Percentiles rank a stretch among this genome's conserved stretches.
Conservation (phyloP, 2,113 vertebrate genomes). For the Equus quagga region DNA sequence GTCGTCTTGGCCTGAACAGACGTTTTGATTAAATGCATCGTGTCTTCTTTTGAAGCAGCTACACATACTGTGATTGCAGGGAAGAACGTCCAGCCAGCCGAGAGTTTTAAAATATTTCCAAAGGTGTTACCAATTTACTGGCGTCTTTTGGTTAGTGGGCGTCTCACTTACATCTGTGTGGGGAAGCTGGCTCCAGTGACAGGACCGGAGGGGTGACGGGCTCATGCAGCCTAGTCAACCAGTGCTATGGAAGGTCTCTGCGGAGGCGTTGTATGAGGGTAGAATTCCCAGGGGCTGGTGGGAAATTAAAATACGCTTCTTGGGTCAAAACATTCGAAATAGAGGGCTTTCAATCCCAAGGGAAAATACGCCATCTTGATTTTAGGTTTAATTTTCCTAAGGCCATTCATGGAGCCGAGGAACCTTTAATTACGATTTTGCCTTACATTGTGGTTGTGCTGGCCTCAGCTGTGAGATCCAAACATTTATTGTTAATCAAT, state of each 20-base stretch:
- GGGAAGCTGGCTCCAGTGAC: background rate
- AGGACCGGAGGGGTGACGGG: background rate
- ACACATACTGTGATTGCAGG: background rate
- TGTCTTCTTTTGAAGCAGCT: background rate
- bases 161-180: constrained; percentile 23
- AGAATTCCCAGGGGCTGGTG: background rate
- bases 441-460: background rate
- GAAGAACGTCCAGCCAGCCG: constrained; percentile 14
- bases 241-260: background rate
- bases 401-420: background rate
- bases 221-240: background rate
- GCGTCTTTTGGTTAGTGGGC: constrained; percentile 21
- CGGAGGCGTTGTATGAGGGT: background rate
- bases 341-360: background rate
- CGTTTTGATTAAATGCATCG: background rate
- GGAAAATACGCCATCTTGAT: constrained; percentile 37
- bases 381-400: constrained; percentile 56
- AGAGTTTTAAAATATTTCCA: constrained; percentile 18
- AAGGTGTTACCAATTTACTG: constrained; percentile 4
- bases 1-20: background rate
- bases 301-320: constrained; percentile 28
- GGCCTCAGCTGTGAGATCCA: background rate
- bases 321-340: constrained; percentile 12
- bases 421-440: constrained; percentile 39
- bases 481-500: constrained; percentile 43